Conservation (phyloP, 2,888 invertebrate species). For the Himalopsyche kuldschensis region DNA sequence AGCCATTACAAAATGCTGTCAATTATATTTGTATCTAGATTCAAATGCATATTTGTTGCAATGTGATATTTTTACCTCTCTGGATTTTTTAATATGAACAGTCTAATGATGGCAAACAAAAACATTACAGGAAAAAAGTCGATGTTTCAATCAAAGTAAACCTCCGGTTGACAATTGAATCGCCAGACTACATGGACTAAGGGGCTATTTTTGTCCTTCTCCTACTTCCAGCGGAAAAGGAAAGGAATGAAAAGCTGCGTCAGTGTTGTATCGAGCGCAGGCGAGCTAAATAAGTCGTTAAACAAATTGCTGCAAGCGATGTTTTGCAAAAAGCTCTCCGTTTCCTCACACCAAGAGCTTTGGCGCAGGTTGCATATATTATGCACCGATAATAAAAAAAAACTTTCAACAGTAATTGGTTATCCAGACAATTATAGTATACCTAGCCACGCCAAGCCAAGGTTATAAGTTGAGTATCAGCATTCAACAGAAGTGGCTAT, state of each 20-base stretch:
- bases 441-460: neutral
- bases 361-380: neutral
- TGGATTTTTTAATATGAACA: too few species aligned
- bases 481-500: too few species aligned
- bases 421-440: neutral
- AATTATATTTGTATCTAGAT: too few species aligned
- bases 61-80: too few species aligned
- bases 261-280: neutral
- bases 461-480: too few species aligned
- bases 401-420: neutral
- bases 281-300: slow-evolving; percentile 12
- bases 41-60: too few species aligned
- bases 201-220: neutral
- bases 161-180: neutral
- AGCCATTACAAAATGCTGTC: too few species aligned
- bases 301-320: neutral
- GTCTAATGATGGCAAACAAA: neutral
- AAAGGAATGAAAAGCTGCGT: neutral
- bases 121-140: neutral
- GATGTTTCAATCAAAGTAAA: neutral
- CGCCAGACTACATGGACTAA: neutral
- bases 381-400: neutral
- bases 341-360: neutral
- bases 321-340: neutral
- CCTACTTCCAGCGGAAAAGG: neutral